Base-by-base conservation (phyloP, 2,113 vertebrate genomes). In the Baryphthengus martii region DNA sequence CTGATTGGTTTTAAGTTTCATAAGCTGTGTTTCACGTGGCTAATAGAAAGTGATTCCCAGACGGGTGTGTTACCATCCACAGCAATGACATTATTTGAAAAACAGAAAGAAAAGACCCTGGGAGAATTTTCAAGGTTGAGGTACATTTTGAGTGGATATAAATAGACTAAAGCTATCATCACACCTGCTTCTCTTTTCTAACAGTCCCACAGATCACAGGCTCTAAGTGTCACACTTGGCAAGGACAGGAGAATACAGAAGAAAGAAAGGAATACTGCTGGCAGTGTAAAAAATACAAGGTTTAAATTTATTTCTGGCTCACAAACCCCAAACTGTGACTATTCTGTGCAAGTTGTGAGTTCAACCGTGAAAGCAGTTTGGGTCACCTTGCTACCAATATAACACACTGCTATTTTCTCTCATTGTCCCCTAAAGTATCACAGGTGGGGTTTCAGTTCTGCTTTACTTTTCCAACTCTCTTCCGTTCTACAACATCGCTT, bases 361-460 rank as follows among this genome's bases (percentile, higher is more conserved):
- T 94, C 85, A 96, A 44, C 93, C 3, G 0, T 93, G 93, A 94
- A 93, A 92, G 83, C 23, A 42, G 76, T 39, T 52, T 65, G 52
- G 66, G 92, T 96, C 92, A 95, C 96, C 85, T 97, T 97, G 92
- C 79, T 95, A 62, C 37, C 37, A 81, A 33, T 91, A 92, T 78
- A 91, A 90, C 76, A 83, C 74, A 29, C 26, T 93, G 76, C 76
- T 88, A 29, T 93, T 93, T 97, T 96, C 56, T 90, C 50, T 71
- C 68, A 40, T 35, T 88, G 87, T 93, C 87, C 83, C 45, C 73
- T 76, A 61, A 94, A 81, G 47, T 37, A 49, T n/a, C 61, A 55
- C 59, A 84, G 61, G 63, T 74, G 61, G 81, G 49, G 40, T 72
- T 94, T 94, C 68, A 72, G 58, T 81, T 81, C 72, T 33, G 24